Evolutionary conservation across 2,113 vertebrate species (phyloP), one percentile per base, ranked within the genome.

Genomic region (Pyxicephalus adspersus): DNA sequence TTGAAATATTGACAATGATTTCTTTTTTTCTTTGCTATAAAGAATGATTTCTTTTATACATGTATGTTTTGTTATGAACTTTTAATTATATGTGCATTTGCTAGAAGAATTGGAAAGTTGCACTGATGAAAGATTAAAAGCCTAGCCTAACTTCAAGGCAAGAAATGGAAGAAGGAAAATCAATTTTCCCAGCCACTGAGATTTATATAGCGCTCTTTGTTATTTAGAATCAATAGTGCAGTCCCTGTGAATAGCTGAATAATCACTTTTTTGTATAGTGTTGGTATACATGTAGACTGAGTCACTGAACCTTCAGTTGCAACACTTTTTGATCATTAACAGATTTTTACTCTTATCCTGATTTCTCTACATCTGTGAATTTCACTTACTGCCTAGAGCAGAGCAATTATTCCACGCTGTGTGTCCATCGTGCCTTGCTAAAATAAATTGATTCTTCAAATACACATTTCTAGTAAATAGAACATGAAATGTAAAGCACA

Each of bases 161-260:
- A 66, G 68, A 64, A 82, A 58, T 79, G 63, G 70, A 81, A 81
- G 88, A 80, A 87, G 71, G 83, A 78, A 92, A 94, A 95, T 94
- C 88, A 87, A 87, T 90, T 91, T 91, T 92, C 86, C 83, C 86
- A 90, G 85, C 89, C 88, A 81, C 57, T 78, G 87, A 66, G 90
- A 88, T 84, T 87, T 85, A 83, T 84, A 83, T 63, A 74, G 81
- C 38, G 54, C 63, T 85, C 86, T 83, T 88, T 87, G 88, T 89
- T 95, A 94, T 91, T 92, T 93, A 74, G 92, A 95, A 94, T 96
- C 95, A 93, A 92, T 93, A 92, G 85, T 79, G 72, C 82, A 88
- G 88, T 94, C 93, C 88, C 90, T 89, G 90, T 87, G 89, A 91
- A 91, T 86, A 89, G 87, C 90, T 93, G 92, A 95, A 96, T 94